Percentiles rank a stretch among this genome's conserved stretches.
phyloP scores from a whole-genome alignment of 2,888 invertebrate species.

The Eilema sororculum region DNA sequence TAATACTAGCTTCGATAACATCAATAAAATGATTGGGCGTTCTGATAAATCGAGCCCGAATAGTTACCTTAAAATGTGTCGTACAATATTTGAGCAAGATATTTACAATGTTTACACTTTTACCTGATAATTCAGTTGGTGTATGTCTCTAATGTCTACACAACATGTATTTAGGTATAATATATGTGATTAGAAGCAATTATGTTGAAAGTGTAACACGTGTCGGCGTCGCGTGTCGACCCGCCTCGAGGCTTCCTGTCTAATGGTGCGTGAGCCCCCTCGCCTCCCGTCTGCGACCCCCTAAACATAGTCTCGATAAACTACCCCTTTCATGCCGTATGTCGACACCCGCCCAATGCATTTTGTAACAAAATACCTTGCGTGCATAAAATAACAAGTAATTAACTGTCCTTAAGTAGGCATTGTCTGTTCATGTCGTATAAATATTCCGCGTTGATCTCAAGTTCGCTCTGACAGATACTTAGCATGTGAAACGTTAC shows the following conservation, averaged over 20 bases:
- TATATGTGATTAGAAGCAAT: conserved; percentile 81
- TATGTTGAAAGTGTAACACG: conserved; percentile 83
- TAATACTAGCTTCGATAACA: conserved; percentile 19
- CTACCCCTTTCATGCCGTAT: conserved; percentile 71
- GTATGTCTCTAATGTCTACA: conserved; percentile 25
- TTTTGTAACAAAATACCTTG: conserved; percentile 23
- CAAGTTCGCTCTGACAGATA: conserved; percentile 44
- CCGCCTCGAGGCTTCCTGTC: conserved; percentile 71
- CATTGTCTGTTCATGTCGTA: conserved; percentile 35
- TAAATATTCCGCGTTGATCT: conserved; percentile 43
- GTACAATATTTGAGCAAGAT: conserved; percentile 21
- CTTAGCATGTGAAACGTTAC: conserved; percentile 47
- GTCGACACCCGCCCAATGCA: conserved; percentile 30
- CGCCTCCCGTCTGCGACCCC: conserved; percentile 46
- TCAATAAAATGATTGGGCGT: conserved; percentile 16
- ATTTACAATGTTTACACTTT: conserved; percentile 26
- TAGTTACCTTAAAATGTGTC: conserved; percentile 27
- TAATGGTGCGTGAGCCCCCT: conserved; percentile 80
- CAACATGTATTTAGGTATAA: conserved; percentile 49
- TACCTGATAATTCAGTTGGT: conserved; percentile 21
- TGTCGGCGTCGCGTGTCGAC: conserved; percentile 77
- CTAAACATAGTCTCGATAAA: conserved; percentile 60
- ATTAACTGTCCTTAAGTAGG: conserved; percentile 41
- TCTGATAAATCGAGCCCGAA: conserved; percentile 24
- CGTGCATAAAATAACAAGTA: conserved; percentile 34